phyloP scores from a whole-genome alignment of 2,888 invertebrate genomes.

The Stenodema calcarata region DNA sequence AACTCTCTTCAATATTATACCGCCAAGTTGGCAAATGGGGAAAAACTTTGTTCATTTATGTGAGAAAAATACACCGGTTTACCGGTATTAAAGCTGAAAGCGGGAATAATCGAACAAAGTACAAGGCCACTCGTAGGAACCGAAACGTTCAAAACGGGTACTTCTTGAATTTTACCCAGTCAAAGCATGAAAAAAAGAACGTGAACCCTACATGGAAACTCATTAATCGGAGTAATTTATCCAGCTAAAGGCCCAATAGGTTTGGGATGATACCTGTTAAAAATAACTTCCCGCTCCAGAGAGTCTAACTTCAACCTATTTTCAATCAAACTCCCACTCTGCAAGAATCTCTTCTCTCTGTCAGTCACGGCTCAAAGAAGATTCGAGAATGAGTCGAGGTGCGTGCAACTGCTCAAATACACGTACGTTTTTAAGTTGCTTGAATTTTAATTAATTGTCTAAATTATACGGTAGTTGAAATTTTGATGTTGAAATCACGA shows the following conservation, averaged over 20 bases:
- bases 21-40: no score
- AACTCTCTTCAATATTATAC: no score
- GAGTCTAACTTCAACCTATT: slow-evolving; percentile 3
- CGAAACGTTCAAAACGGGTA: no score
- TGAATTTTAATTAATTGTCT: not conserved
- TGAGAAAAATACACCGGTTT: no score
- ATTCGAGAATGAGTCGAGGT: not conserved
- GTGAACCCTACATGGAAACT: not conserved
- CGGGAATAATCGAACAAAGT: no score
- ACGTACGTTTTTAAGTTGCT: not conserved
- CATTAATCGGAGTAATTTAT: not conserved
- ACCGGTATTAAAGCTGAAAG: no score
- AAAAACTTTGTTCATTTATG: no score
- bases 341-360: not conserved
- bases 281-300: not conserved
- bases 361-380: not conserved
- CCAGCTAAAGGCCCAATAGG: not conserved
- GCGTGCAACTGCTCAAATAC: not conserved
- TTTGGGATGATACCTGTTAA: not conserved
- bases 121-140: no score
- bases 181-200: not conserved
- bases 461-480: no score
- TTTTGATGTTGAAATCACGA: no score
- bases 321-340: slow-evolving; percentile 26
- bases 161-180: no score